Percentiles rank a stretch among this genome's conserved stretches.
Conservation (phyloP, 2,888 invertebrate species). For the Lomographa bimaculata region DNA sequence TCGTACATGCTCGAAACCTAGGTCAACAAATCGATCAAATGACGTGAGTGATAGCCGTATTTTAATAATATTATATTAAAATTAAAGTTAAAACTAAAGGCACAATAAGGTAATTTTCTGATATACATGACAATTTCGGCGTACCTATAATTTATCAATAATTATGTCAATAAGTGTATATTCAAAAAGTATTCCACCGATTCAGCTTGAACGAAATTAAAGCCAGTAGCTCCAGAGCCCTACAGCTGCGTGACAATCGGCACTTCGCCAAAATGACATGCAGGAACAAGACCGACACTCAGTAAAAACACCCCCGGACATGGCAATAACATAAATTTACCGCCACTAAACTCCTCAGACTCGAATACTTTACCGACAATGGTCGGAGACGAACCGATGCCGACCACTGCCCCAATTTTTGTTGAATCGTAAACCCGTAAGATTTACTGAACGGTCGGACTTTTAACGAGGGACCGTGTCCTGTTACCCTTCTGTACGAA, state of each 20-base stretch:
- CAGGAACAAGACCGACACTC: constrained; percentile 36
- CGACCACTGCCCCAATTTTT: constrained; percentile 64
- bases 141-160: too few relatives aligned
- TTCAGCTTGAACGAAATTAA: too few relatives aligned
- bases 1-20: too few relatives aligned
- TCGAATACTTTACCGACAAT: constrained; percentile 32
- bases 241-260: constrained; percentile 20
- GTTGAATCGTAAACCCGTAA: constrained; percentile 75
- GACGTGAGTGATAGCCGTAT: too few relatives aligned
- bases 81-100: too few relatives aligned
- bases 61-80: too few relatives aligned
- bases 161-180: too few relatives aligned
- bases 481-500: constrained; percentile 47
- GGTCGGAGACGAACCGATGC: constrained; percentile 34
- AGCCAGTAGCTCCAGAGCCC: too few relatives aligned
- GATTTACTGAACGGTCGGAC: constrained; percentile 74
- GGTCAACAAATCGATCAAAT: too few relatives aligned
- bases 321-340: constrained; percentile 36
- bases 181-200: too few relatives aligned
- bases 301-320: constrained; percentile 32
- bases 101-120: too few relatives aligned
- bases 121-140: too few relatives aligned
- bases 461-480: constrained; percentile 71
- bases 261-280: constrained; percentile 32
- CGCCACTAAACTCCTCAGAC: constrained; percentile 33